Evolutionary conservation across 2,888 invertebrate species (phyloP).

Genomic region (Hyppa rectilinea): DNA sequence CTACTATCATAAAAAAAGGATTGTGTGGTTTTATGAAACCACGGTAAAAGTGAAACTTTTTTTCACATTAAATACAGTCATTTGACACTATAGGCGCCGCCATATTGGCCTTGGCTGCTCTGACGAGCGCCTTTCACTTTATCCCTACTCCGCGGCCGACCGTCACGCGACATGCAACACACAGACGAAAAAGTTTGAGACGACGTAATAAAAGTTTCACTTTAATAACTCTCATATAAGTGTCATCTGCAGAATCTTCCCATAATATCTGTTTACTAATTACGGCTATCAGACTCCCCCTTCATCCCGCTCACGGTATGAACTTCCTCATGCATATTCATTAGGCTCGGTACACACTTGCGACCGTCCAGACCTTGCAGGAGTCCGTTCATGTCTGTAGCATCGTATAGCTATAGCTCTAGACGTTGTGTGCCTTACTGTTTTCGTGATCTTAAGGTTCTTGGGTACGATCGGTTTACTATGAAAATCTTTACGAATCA

Average conservation of each 20-base stretch:
- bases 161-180: too few relatives aligned
- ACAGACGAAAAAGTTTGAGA: too few relatives aligned
- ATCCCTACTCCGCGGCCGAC: too few relatives aligned
- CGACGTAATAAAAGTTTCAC: too few relatives aligned
- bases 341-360: slow-evolving; percentile 53
- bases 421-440: slow-evolving; percentile 9
- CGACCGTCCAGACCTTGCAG: slow-evolving; percentile 35
- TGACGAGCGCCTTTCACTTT: too few relatives aligned
- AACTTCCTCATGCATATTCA: slow-evolving; percentile 61
- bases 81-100: too few relatives aligned
- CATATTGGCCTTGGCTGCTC: too few relatives aligned
- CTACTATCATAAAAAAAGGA: too few relatives aligned
- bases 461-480: not conserved
- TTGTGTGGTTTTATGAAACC: too few relatives aligned
- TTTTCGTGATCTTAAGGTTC: not conserved
- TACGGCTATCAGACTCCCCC: slow-evolving; percentile 17
- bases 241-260: slow-evolving; percentile 5
- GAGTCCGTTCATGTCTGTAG: slow-evolving; percentile 23
- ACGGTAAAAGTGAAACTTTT: too few relatives aligned
- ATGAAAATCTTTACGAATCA: not conserved
- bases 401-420: not conserved
- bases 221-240: not conserved
- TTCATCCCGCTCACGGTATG: slow-evolving; percentile 31
- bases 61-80: too few relatives aligned
- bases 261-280: slow-evolving; percentile 48